These are phyloP conservation scores for Sinonovacula constricta DNA, from an alignment of 1,140 invertebrate genomes.

Conservation along the genomic window DNA sequence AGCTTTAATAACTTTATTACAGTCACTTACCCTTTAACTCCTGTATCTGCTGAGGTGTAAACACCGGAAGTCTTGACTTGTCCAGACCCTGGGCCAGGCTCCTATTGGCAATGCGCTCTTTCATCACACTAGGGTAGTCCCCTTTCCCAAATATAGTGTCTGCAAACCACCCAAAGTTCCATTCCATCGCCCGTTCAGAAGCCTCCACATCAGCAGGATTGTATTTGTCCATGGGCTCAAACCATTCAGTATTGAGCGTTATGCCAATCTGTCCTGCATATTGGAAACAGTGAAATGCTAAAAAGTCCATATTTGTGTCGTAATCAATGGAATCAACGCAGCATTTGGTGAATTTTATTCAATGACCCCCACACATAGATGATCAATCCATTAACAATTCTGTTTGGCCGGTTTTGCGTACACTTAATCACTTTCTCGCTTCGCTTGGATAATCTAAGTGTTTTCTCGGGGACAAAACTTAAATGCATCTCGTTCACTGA, in stretches of 20 bases:
- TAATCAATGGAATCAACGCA: background rate
- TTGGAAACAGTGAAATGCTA: background rate
- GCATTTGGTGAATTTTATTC: background rate
- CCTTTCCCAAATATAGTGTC: slow-evolving; percentile 66
- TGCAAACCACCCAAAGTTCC: slow-evolving; percentile 69
- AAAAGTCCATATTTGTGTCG: background rate
- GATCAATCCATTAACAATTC: no score
- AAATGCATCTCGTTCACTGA: no score
- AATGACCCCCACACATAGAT: no score
- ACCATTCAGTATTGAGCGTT: slow-evolving; percentile 37
- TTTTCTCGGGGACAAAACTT: no score
- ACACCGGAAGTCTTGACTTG: slow-evolving; percentile 48
- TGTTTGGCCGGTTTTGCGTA: no score
- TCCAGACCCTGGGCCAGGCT: slow-evolving; percentile 28
- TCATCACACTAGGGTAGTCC: slow-evolving; percentile 71
- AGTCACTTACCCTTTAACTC: slow-evolving; percentile 41
- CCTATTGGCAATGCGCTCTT: slow-evolving; percentile 27
- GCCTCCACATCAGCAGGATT: slow-evolving; percentile 43
- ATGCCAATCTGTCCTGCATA: slow-evolving; percentile 46
- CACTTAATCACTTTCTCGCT: no score
- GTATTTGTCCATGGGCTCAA: slow-evolving; percentile 41
- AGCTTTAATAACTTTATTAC: background rate
- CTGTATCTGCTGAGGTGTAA: slow-evolving; percentile 13
- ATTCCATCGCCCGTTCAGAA: slow-evolving; percentile 54
- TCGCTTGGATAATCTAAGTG: no score